These are phyloP conservation scores for Trichopria drosophilae DNA, from an alignment of 2,888 invertebrate genomes.

Conservation along the genomic window DNA sequence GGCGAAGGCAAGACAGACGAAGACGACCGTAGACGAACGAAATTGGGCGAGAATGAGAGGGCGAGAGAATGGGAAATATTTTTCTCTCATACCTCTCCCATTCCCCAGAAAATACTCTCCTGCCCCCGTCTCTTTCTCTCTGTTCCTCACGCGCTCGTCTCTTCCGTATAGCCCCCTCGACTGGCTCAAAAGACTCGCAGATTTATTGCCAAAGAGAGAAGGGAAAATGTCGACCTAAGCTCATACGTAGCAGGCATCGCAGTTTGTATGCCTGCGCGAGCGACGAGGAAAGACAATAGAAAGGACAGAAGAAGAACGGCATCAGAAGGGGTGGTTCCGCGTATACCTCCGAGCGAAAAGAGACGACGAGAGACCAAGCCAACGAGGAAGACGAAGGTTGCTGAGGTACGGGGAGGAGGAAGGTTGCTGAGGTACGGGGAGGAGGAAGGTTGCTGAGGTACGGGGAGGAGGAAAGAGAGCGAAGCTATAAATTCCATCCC, in stretches of 20 bases:
- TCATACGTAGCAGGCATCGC: conserved; percentile 56
- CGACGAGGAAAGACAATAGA: conserved; percentile 35
- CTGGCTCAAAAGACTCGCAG: conserved; percentile 57
- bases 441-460: conserved; percentile 42
- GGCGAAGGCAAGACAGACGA: conserved; percentile 16
- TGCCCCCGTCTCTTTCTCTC: conserved; percentile 25
- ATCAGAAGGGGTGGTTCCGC: conserved; percentile 37
- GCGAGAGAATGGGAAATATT: conserved; percentile 32
- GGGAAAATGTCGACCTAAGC: conserved; percentile 60
- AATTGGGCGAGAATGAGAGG: conserved; percentile 22
- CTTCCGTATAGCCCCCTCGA: conserved; percentile 36
- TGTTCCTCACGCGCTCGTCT: conserved; percentile 31
- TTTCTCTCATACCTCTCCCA: conserved; percentile 26
- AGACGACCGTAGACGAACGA: conserved; percentile 13
- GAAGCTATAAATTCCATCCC: conserved; percentile 58
- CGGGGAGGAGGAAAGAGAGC: conserved; percentile 56
- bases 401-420: conserved; percentile 32
- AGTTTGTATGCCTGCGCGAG: conserved; percentile 52
- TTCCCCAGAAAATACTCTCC: conserved; percentile 37
- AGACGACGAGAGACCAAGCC: conserved; percentile 20
- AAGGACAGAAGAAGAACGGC: conserved; percentile 37
- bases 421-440: conserved; percentile 18
- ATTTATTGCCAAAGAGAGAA: conserved; percentile 58
- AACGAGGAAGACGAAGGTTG: conserved; percentile 34
- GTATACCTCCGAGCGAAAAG: conserved; percentile 22